Conservation (phyloP, 2,113 vertebrate species). For the Camelus bactrianus region DNA sequence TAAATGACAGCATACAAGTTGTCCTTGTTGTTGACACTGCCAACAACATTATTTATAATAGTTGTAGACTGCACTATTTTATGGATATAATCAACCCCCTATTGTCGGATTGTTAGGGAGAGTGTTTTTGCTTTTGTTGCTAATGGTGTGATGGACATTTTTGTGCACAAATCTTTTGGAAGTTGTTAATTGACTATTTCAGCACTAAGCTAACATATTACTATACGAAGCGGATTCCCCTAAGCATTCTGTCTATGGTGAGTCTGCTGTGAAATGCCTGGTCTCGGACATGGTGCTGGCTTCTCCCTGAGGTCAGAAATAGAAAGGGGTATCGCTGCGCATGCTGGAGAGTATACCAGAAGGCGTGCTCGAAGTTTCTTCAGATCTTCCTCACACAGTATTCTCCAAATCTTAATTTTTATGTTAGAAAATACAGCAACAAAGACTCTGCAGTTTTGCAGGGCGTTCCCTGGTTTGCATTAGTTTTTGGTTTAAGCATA, state of each 20-base stretch:
- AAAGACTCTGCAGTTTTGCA: neutral
- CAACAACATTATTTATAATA: neutral
- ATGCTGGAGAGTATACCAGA: neutral
- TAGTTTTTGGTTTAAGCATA: constrained; percentile 8
- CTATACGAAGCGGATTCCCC: neutral
- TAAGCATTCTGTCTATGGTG: neutral
- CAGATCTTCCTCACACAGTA: neutral
- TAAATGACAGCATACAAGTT: neutral
- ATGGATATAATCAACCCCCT: neutral
- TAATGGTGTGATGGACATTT: neutral
- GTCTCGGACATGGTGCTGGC: neutral
- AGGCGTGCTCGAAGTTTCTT: neutral
- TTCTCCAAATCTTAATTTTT: constrained; percentile 34
- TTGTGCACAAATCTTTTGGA: neutral
- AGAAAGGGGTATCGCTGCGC: neutral
- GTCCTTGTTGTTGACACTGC: neutral
- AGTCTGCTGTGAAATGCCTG: neutral
- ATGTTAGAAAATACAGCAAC: neutral
- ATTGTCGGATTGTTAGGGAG: neutral
- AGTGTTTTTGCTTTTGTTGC: neutral
- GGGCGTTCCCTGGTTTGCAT: neutral
- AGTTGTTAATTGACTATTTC: neutral
- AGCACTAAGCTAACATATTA: neutral
- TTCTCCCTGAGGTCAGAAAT: neutral
- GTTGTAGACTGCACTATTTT: neutral